phyloP scores from a whole-genome alignment of 2,797 vertebrate species.

The Sus cebifrons region DNA sequence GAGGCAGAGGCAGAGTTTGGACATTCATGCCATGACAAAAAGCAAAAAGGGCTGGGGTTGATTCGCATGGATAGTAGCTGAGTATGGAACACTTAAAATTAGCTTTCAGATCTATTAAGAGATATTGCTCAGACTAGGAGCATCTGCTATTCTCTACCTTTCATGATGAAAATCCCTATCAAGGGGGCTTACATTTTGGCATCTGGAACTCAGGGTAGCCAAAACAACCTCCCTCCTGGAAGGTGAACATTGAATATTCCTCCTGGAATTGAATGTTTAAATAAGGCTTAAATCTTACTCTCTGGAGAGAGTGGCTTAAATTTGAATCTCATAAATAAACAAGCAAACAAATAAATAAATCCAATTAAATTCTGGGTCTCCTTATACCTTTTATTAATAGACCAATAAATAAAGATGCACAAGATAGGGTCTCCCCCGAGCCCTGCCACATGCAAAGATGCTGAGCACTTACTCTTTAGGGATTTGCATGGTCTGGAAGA shows the following conservation, averaged over 20 bases:
- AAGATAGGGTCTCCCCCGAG: accelerated
- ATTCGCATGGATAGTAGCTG: neutral
- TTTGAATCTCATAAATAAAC: neutral
- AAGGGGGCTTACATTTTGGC: conserved; percentile 13
- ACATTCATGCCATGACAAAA: neutral
- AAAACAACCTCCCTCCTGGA: conserved; percentile 19
- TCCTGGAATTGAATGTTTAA: conserved; percentile 11
- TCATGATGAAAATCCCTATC: conserved; percentile 56
- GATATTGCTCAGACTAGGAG: neutral
- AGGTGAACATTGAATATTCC: conserved; percentile 1
- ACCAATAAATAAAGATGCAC: neutral
- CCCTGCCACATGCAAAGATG: neutral
- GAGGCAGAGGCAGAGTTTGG: neutral
- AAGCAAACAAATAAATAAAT: neutral
- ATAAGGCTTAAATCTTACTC: conserved; percentile 1
- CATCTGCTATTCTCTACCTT: conserved; percentile 26
- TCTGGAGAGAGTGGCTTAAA: neutral
- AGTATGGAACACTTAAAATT: neutral
- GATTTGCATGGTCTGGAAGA: accelerated
- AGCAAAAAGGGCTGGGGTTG: neutral
- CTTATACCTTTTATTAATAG: neutral
- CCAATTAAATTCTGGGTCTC: neutral
- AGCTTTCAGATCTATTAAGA: neutral
- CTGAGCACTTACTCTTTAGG: neutral
- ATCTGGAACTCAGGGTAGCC: conserved; percentile 52